phyloP scores from a whole-genome alignment of 2,113 vertebrate species.

The Xiphophorus maculatus region DNA sequence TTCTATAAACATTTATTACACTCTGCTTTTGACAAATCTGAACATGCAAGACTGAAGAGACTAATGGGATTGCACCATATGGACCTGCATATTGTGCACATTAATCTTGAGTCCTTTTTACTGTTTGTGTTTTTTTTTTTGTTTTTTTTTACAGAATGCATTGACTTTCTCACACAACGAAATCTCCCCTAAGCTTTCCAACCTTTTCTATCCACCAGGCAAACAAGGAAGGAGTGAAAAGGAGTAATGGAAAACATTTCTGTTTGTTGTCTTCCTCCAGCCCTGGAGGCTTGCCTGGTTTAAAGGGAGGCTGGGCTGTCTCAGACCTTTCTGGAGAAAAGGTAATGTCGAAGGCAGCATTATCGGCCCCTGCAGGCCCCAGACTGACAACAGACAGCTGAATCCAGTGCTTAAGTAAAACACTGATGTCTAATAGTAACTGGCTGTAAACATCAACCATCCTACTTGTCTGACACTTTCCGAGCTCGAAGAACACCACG shows the following conservation, averaged over 20 bases:
- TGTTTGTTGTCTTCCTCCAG: constrained; percentile 34
- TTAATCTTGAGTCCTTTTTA: constrained; percentile 34
- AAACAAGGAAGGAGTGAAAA: constrained; percentile 1
- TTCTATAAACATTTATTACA: constrained; percentile 62
- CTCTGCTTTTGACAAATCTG: constrained; percentile 58
- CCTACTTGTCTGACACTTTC: constrained; percentile 51
- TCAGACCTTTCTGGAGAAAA: constrained; percentile 54
- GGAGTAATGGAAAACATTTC: constrained; percentile 38
- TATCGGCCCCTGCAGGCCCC: constrained; percentile 31
- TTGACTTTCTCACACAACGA: constrained; percentile 39
- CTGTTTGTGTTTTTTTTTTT: not conserved
- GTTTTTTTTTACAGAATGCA: constrained; percentile 38
- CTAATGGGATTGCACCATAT: constrained; percentile 65
- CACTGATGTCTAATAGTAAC: constrained; percentile 48
- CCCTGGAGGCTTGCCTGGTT: constrained; percentile 12
- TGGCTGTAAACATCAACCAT: constrained; percentile 71
- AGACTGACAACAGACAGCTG: constrained; percentile 41
- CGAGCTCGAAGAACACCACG: constrained; percentile 46
- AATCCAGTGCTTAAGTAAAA: constrained; percentile 60
- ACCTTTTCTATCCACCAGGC: constrained; percentile 18
- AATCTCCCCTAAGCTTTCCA: constrained; percentile 28
- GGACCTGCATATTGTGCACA: constrained; percentile 52
- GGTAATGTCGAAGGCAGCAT: constrained; percentile 46
- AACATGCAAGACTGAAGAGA: constrained; percentile 55
- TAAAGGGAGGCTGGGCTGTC: constrained; percentile 33